These are phyloP conservation scores for Yponomeuta cagnagella DNA, from an alignment of 2,888 invertebrate species.

Conservation along the genomic window DNA sequence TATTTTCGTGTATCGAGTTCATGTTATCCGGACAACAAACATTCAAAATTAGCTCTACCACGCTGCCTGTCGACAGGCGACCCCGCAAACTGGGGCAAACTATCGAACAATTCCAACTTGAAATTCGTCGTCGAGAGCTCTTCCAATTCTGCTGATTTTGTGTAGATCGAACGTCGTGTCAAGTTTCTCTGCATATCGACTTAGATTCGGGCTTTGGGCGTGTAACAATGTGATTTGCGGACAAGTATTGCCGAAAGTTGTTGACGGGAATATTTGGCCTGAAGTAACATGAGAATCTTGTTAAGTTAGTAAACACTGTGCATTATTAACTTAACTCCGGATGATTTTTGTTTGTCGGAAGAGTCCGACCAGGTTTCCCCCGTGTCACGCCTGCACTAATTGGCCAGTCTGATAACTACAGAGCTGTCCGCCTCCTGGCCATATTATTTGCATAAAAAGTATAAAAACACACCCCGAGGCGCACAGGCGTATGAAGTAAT, in stretches of 20 bases:
- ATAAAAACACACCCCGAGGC: neutral
- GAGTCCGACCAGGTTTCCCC: too few relatives aligned
- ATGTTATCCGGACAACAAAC: neutral
- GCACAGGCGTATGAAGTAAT: neutral
- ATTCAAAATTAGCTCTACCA: neutral
- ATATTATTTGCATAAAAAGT: neutral
- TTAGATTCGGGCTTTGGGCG: neutral
- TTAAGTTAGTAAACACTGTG: too few relatives aligned
- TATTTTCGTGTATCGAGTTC: neutral
- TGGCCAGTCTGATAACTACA: neutral
- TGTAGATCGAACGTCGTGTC: neutral
- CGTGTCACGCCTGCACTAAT: neutral
- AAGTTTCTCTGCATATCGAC: neutral
- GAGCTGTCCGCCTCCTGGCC: neutral
- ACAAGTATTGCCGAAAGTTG: neutral
- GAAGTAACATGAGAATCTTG: too few relatives aligned
- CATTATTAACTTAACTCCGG: too few relatives aligned
- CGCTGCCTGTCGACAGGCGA: neutral
- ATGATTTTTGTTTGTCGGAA: too few relatives aligned
- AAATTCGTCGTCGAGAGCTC: neutral
- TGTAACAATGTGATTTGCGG: neutral
- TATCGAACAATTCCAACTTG: neutral
- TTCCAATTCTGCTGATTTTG: neutral
- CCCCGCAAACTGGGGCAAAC: slow-evolving; percentile 1
- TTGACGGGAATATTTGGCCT: neutral